These are phyloP conservation scores for Simalia tracyae DNA, from an alignment of 2,797 vertebrate species.

Conservation along the genomic window DNA sequence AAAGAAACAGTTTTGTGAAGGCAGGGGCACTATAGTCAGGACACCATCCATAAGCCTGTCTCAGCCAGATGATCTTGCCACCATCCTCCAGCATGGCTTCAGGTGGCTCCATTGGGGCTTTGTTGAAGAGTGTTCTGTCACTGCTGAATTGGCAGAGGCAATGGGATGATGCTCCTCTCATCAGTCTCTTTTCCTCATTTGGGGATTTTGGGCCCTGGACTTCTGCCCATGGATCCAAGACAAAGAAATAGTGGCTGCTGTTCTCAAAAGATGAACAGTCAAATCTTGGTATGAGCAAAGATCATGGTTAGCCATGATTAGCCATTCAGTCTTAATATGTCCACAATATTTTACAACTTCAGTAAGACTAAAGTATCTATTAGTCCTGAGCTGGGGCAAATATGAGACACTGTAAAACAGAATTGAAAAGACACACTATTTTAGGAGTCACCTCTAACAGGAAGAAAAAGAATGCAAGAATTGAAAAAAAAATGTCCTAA, in stretches of 20 bases:
- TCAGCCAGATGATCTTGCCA: too few species aligned
- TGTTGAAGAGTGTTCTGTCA: too few species aligned
- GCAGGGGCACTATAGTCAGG: too few species aligned
- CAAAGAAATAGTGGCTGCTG: neutral
- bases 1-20: too few species aligned
- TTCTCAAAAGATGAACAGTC: neutral
- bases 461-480: conserved; percentile 5
- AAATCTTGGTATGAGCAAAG: neutral
- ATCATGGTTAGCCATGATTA: neutral
- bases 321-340: neutral
- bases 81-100: too few species aligned
- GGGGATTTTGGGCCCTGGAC: too few species aligned
- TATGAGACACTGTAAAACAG: conserved; percentile 3
- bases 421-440: neutral
- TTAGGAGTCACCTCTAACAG: conserved; percentile 7
- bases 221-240: too few species aligned
- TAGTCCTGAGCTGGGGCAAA: conserved; percentile 2
- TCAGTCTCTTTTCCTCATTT: too few species aligned
- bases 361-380: conserved; percentile 12
- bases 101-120: too few species aligned
- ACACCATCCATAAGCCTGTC: too few species aligned
- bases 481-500: conserved; percentile 7
- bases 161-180: too few species aligned
- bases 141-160: too few species aligned
- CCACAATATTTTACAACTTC: neutral